Conservation (phyloP, 2,888 invertebrate species). For the Acanthosepion esculentum region DNA sequence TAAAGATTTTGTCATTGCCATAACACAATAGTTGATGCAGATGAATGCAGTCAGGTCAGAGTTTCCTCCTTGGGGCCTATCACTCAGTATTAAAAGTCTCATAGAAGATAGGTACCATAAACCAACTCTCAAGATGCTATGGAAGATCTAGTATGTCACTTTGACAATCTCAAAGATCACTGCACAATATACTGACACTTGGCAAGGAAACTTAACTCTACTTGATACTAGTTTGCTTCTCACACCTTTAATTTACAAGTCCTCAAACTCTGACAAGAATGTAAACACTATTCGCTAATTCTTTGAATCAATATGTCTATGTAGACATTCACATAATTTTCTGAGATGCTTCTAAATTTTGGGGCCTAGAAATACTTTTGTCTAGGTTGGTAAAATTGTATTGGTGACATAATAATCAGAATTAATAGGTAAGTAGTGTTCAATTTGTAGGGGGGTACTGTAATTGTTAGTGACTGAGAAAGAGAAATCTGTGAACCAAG, state of each 20-base stretch:
- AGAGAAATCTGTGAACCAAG: too few relatives aligned
- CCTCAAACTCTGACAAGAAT: background rate
- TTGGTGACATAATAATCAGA: background rate
- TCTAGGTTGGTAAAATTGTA: background rate
- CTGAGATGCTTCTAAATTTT: background rate
- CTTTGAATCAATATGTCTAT: background rate
- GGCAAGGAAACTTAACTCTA: background rate
- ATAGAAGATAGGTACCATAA: background rate
- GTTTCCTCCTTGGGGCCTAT: background rate
- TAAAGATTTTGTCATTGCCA: background rate
- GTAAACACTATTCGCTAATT: background rate
- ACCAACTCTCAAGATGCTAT: background rate
- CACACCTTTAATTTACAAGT: background rate
- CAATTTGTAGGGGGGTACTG: background rate
- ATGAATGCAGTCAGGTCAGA: background rate
- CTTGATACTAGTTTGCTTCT: background rate
- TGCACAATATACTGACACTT: background rate
- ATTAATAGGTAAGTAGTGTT: background rate
- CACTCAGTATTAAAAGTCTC: background rate
- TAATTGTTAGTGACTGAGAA: too few relatives aligned
- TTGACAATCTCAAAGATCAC: too few relatives aligned
- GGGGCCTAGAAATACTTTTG: background rate
- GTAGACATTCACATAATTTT: background rate
- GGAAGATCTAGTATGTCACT: background rate
- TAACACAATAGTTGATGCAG: background rate